These are phyloP conservation scores for Leucoma salicis DNA, from an alignment of 2,888 invertebrate genomes.

Conservation along the genomic window DNA sequence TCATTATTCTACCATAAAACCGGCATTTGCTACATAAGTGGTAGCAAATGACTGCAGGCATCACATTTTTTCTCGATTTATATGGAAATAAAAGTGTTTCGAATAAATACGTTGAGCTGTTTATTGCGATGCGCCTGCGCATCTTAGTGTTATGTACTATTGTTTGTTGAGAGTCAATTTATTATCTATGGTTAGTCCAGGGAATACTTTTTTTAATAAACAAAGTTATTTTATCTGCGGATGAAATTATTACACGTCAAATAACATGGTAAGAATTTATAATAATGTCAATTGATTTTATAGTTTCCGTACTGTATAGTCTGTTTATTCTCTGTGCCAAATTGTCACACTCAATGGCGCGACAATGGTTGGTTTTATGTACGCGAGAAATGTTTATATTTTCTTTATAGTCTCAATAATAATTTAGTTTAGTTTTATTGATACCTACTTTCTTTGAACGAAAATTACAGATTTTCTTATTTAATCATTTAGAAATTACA, in stretches of 20 bases:
- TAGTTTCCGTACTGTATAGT: constrained; percentile 3
- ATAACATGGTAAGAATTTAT: constrained; percentile 7
- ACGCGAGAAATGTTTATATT: neutral
- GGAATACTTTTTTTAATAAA: neutral
- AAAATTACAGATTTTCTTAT: no score
- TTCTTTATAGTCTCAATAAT: neutral
- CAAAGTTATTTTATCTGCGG: neutral
- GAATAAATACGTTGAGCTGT: constrained; percentile 41
- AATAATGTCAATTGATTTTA: constrained; percentile 3
- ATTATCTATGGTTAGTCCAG: neutral
- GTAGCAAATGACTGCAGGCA: constrained; percentile 31
- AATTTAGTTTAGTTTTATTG: neutral
- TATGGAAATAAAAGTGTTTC: constrained; percentile 56
- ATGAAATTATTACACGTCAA: neutral
- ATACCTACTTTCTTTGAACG: no score
- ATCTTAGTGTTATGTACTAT: constrained; percentile 35
- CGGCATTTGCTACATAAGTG: no score
- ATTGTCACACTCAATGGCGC: constrained; percentile 2
- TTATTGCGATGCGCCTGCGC: constrained; percentile 44
- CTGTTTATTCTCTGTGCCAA: constrained; percentile 9
- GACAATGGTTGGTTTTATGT: constrained; percentile 2
- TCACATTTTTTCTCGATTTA: constrained; percentile 50
- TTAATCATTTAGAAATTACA: no score
- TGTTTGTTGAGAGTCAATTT: constrained; percentile 29
- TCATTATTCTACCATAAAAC: constrained; percentile 25